Evolutionary conservation across 1,140 invertebrate genomes (phyloP).

Genomic region (Cotesia vestalis): DNA sequence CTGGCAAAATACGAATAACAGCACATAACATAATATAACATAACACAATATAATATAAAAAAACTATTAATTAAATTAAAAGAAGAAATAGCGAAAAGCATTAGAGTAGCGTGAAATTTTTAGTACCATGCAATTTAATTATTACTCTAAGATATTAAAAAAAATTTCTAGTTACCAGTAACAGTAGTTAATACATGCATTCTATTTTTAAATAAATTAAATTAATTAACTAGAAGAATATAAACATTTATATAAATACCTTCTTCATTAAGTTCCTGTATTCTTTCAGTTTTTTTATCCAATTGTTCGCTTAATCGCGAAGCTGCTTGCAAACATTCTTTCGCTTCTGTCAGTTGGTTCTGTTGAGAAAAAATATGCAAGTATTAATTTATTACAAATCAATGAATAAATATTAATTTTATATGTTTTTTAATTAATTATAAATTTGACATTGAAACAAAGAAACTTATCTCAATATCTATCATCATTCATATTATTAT

Average conservation of each 20-base stretch:
- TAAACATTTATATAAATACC: constrained; percentile 66
- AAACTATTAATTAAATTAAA: too few species aligned
- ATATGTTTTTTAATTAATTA: background rate
- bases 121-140: too few species aligned
- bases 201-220: constrained; percentile 18
- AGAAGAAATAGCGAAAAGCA: too few species aligned
- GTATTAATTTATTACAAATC: constrained; percentile 16
- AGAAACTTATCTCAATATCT: too few species aligned
- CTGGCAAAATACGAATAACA: too few species aligned
- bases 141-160: too few species aligned
- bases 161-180: background rate
- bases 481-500: too few species aligned
- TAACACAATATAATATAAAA: too few species aligned
- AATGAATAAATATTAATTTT: constrained; percentile 14
- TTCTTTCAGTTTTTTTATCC: constrained; percentile 82
- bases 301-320: constrained; percentile 84
- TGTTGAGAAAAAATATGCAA: too few species aligned
- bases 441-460: background rate
- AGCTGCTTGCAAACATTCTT: constrained; percentile 82
- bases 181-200: constrained; percentile 5
- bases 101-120: too few species aligned
- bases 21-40: too few species aligned
- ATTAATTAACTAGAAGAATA: constrained; percentile 34
- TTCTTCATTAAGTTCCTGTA: constrained; percentile 81
- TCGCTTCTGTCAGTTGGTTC: constrained; percentile 76